Evolutionary conservation across 2,113 vertebrate genomes (phyloP).

Genomic region (Furnarius figulus): DNA sequence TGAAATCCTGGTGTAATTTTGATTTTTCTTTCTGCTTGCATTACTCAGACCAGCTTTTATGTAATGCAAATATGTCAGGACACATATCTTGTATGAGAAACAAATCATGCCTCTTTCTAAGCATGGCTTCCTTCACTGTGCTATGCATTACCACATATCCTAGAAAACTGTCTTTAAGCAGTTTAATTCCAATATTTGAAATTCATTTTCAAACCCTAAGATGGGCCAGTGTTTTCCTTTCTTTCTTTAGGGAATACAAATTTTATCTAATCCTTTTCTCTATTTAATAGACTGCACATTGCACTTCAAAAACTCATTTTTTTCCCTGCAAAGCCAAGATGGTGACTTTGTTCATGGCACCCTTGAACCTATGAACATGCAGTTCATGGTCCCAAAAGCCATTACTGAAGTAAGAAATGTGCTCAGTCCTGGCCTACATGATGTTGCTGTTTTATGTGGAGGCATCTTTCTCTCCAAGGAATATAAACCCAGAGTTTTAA

Average conservation of each 20-base stretch:
- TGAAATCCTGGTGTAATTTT: not conserved
- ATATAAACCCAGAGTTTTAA: not conserved
- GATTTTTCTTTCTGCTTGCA: not conserved
- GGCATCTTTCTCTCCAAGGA: not conserved
- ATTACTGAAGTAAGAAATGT: not conserved
- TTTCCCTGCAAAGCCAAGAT: not conserved
- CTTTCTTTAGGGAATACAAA: not conserved
- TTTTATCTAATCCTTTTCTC: not conserved
- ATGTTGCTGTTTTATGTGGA: not conserved
- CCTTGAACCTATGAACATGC: not conserved
- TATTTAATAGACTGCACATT: not conserved
- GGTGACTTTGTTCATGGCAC: not conserved
- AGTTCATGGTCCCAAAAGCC: not conserved
- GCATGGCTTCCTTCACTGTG: not conserved
- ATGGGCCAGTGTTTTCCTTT: not conserved
- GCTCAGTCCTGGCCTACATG: not conserved
- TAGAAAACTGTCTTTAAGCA: not conserved
- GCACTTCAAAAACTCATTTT: not conserved
- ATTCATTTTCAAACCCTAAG: not conserved
- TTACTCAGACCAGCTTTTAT: not conserved
- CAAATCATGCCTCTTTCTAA: not conserved
- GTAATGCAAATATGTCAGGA: not conserved
- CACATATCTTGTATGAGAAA: rapidly evolving
- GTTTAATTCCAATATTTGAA: not conserved
- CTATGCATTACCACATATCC: not conserved